Evolutionary conservation across 2,888 invertebrate species (phyloP), one percentile per base, ranked within the genome.

Genomic region (Troides oblongomaculatus): DNA sequence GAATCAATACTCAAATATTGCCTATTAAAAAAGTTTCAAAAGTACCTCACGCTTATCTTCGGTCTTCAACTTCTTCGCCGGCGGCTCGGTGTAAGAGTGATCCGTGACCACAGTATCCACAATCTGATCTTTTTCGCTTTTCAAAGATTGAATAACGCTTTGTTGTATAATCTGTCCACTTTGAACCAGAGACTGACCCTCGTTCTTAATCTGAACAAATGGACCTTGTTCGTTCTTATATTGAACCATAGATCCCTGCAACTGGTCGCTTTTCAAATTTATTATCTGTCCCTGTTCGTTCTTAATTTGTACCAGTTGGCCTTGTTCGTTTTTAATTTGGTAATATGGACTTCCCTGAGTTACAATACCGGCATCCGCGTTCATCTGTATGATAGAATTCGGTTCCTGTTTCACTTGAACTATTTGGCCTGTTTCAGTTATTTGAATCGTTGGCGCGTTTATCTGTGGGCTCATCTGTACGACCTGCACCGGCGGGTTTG

Each of bases 401-500:
- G 80, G 58, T 21, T 92, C 92, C 0, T 84, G 70, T 72, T 92
- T 92, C 6, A 92, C 90, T 74, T 92, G 92, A 2, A 92, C 88
- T 1, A 92, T 92, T 79, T 92, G 92, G 3, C 92, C 92, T 0
- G 91, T 89, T 74, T 92, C 92, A 0, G 92, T 92, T 69, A 92
- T 92, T 76, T 92, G 92, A 6, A 92, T 92, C 5, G 92, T 92
- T 0, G 92, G 92, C 0, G 92, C 89, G 77, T 84, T 89, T n/a
- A 90, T 82, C 71, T 89, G 89, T 0, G 85, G 84, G 0, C 83
- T 82, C 92, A 92, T 90, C 81, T 92, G 92, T 0, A 92, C 90
- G 0, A 92, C 88, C 81, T 92, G 92, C 1, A 92, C 86, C 1
- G 93, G 93, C 0, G 93, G 93, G 73, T 92, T 90, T 0, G 93